Evolutionary conservation across 2,113 vertebrate genomes (phyloP), one percentile per base, ranked within the genome.

Genomic region (Cebidichthys violaceus): DNA sequence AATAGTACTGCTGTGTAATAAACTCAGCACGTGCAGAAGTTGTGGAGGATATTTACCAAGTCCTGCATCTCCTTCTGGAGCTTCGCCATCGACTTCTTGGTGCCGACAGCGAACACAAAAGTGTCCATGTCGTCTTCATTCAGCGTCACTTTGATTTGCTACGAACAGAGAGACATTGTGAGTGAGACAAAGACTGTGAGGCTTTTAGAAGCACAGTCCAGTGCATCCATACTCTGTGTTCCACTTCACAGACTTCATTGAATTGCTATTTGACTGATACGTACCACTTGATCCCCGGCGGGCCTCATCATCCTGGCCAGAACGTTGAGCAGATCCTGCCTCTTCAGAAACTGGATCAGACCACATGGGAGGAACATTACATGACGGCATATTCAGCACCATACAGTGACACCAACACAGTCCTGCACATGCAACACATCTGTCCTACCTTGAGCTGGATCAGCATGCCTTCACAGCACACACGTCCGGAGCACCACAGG

Each of bases 51-150:
- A 83, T 80, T 94, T 72, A 96, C 95, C 97, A 99, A 90, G 95
- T 99, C 98, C 95, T 99, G 98, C 98, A 99, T 97, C 90, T 99
- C 98, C 55, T 99, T 99, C 96, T 99, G 98, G 70, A 99, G 94
- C 55, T 96, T 94, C 24, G 96, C 96, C 96, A 98, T 96, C 54
- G 97, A 96, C 94, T 98, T 99, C 87, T 96, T 97, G 41, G 96
- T 97, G 39, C 98, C 98, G 47, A 98, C 95, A 68, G 98, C 97
- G 94, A 99, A 99, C 68, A 99, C 98, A 14, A 98, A 99, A 0
- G 97, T 99, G 87, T 99, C 98, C 98, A 99, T 99, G 83, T 99
- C 98, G 72, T 99, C 98, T 9, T 99, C 98, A 78, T 97, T 99
- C 86, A 99, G 96, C 10, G 97, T 99, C 79, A 99, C 98, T 96